Evolutionary conservation across 2,888 invertebrate species (phyloP).

Genomic region (Fragum fragum): DNA sequence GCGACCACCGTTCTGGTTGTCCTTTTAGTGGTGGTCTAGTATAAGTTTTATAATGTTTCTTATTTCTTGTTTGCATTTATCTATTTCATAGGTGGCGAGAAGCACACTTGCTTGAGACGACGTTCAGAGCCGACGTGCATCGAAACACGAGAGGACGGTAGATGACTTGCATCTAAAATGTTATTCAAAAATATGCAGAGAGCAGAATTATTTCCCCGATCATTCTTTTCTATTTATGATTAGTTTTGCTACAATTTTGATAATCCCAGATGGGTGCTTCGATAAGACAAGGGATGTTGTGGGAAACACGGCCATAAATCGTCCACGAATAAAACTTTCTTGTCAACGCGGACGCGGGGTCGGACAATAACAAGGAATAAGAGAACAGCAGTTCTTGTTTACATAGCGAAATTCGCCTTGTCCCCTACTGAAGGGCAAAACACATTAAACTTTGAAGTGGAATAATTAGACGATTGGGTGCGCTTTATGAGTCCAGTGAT

Average conservation of each 20-base stretch:
- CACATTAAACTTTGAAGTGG: conserved; percentile 59
- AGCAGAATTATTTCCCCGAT: background rate
- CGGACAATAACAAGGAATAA: conserved; percentile 59
- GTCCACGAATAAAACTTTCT: conserved; percentile 56
- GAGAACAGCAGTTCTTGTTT: conserved; percentile 63
- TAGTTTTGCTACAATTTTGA: conserved; percentile 3
- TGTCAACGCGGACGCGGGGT: conserved; percentile 43
- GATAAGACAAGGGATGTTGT: conserved; percentile 52
- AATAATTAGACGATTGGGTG: conserved; percentile 49
- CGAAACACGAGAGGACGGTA: no score
- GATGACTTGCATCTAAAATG: no score
- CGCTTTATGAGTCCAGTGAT: conserved; percentile 60
- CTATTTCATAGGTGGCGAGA: no score
- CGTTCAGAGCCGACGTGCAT: no score
- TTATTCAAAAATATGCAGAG: background rate
- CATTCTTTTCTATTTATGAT: conserved; percentile 7
- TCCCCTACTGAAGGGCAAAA: conserved; percentile 49
- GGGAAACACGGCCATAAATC: conserved; percentile 51
- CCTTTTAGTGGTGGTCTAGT: no score
- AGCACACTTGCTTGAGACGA: no score
- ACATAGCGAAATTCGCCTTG: conserved; percentile 40
- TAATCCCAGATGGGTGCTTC: conserved; percentile 57
- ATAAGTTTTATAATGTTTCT: no score
- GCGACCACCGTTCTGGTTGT: no score
- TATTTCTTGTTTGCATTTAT: no score